phyloP scores from a whole-genome alignment of 2,888 invertebrate genomes.

The Arge pagana region DNA sequence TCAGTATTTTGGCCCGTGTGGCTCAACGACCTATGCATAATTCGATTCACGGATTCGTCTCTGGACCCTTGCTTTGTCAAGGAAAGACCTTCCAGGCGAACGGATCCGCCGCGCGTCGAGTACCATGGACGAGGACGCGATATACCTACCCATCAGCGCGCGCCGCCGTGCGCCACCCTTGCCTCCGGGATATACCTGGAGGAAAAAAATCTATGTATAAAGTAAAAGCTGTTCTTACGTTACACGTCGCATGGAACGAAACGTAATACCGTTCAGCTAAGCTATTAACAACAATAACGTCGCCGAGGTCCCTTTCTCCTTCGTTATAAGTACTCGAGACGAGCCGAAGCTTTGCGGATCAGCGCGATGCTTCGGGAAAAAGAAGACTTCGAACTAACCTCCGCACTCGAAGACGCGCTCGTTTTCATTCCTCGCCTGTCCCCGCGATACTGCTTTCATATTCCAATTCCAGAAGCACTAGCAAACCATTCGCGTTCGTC shows the following conservation, averaged over 20 bases:
- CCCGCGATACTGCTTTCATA: too few species aligned
- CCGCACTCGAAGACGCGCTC: too few species aligned
- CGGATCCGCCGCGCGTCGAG: conserved; percentile 4
- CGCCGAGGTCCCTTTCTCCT: conserved; percentile 4
- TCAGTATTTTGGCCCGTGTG: conserved; percentile 21
- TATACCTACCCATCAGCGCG: background rate
- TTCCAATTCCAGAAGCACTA: too few species aligned
- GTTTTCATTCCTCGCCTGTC: too few species aligned
- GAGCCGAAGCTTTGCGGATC: too few species aligned
- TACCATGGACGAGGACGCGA: background rate
- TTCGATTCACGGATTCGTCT: conserved; percentile 44
- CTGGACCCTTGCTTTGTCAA: conserved; percentile 10
- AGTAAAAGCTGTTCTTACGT: conserved; percentile 10
- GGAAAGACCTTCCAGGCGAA: background rate
- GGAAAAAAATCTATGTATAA: too few species aligned
- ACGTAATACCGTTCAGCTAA: conserved; percentile 42
- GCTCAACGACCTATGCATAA: conserved; percentile 46
- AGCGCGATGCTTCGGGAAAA: too few species aligned
- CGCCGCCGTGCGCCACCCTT: background rate
- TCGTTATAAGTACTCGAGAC: too few species aligned
- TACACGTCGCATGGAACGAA: conserved; percentile 16
- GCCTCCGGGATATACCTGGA: conserved; percentile 3
- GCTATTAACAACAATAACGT: conserved; percentile 49
- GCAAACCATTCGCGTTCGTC: too few species aligned
- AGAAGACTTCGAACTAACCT: too few species aligned